These are phyloP conservation scores for Lophotriccus pileatus DNA, from an alignment of 2,797 vertebrate species.

Conservation along the genomic window DNA sequence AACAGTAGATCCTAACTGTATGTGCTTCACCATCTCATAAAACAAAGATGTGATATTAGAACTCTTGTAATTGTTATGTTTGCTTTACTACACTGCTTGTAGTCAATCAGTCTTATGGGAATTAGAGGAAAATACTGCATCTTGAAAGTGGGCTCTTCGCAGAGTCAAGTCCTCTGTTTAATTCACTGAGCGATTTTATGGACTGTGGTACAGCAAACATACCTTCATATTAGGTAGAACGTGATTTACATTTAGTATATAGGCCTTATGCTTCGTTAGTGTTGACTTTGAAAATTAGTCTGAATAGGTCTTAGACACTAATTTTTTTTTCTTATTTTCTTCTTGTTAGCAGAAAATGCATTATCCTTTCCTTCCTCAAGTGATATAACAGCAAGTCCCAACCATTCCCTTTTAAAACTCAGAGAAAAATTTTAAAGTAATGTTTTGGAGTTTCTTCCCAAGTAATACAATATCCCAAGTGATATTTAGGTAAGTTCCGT, in stretches of 20 bases:
- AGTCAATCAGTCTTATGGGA: not conserved
- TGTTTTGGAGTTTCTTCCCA: not conserved
- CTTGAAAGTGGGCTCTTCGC: not conserved
- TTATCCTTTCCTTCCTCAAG: not conserved
- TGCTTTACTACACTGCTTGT: not conserved
- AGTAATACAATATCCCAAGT: not conserved
- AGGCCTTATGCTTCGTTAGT: not conserved
- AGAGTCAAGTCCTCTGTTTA: not conserved
- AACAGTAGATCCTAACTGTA: not conserved
- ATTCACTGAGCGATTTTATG: not conserved
- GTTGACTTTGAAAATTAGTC: not conserved
- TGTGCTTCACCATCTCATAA: not conserved
- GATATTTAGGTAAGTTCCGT: not conserved
- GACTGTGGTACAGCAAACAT: not conserved
- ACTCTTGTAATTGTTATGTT: not conserved
- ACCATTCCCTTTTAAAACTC: not conserved
- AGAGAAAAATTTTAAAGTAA: not conserved
- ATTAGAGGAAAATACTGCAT: not conserved
- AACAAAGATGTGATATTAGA: not conserved
- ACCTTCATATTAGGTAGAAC: not conserved
- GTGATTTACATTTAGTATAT: not conserved
- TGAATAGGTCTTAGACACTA: not conserved
- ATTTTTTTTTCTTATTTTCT: not conserved
- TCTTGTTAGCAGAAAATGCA: not conserved
- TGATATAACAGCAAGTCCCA: not conserved